phyloP scores from a whole-genome alignment of 2,113 vertebrate genomes.

The Pluvialis apricaria region DNA sequence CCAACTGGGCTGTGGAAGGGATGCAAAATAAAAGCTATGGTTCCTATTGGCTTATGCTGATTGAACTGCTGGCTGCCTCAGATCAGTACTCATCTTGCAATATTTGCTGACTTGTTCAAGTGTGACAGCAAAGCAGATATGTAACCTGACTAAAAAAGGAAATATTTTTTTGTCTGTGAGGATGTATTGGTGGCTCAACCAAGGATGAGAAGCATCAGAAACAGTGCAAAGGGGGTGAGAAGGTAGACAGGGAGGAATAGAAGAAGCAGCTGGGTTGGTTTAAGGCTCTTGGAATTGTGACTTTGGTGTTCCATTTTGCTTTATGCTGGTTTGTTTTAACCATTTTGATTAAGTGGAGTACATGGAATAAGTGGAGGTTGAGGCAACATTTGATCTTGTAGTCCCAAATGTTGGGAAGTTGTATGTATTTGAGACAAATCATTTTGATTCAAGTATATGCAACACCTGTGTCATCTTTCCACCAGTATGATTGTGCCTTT shows the following conservation, averaged over 20 bases:
- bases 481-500: background rate
- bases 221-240: rapidly evolving
- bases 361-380: background rate
- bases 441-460: background rate
- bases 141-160: background rate
- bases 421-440: background rate
- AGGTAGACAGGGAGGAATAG: background rate
- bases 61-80: background rate
- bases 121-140: background rate
- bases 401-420: background rate
- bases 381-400: background rate
- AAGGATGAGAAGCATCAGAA: background rate
- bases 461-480: background rate
- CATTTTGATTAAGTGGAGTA: background rate
- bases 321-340: background rate
- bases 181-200: background rate
- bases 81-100: background rate
- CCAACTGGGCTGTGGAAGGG: background rate
- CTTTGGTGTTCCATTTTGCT: background rate
- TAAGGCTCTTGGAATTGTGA: background rate
- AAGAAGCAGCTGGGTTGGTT: background rate
- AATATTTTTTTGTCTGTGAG: background rate
- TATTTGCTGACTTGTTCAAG: background rate
- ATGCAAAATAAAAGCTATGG: background rate
- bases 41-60: background rate